phyloP scores from a whole-genome alignment of 2,888 invertebrate genomes.

The Drosophila helvetica region DNA sequence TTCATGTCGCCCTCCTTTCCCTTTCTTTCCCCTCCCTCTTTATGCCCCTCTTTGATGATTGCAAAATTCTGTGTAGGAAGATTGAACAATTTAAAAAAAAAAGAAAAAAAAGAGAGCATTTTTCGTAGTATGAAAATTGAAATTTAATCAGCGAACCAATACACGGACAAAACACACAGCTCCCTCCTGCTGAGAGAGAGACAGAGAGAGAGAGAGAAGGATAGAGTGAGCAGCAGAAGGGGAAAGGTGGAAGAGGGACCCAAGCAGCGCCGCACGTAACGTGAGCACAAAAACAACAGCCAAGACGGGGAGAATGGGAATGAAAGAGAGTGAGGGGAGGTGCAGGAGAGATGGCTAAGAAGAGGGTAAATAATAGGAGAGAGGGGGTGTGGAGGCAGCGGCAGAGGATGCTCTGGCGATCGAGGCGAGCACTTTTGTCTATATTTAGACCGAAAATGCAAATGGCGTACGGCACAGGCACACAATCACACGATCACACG shows the following conservation, averaged over 20 bases:
- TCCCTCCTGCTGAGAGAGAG: constrained; percentile 21
- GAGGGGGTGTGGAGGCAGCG: not conserved
- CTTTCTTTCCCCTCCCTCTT: not conserved
- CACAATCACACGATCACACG: constrained; percentile 14
- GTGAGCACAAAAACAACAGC: constrained; percentile 31
- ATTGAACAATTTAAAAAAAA: constrained; percentile 34
- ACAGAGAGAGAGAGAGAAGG: constrained; percentile 52
- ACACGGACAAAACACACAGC: constrained; percentile 27
- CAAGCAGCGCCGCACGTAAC: constrained; percentile 61
- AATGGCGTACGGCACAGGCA: constrained; percentile 62
- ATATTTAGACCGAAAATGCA: constrained; percentile 77
- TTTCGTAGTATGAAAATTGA: constrained; percentile 50
- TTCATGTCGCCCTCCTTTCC: not conserved
- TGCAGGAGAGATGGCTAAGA: not conserved
- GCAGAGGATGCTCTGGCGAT: constrained; percentile 22
- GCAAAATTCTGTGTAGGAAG: constrained; percentile 39
- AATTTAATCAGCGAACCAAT: constrained; percentile 68
- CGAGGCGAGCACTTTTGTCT: constrained; percentile 58
- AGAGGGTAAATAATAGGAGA: not conserved
- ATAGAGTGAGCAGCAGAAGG: not conserved
- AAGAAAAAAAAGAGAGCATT: constrained; percentile 21
- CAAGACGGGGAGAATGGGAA: not conserved
- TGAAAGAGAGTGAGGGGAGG: not conserved
- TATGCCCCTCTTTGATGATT: constrained; percentile 5
- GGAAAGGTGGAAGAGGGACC: constrained; percentile 49